These are phyloP conservation scores for Formica aserva DNA, from an alignment of 2,888 invertebrate species.

Conservation along the genomic window DNA sequence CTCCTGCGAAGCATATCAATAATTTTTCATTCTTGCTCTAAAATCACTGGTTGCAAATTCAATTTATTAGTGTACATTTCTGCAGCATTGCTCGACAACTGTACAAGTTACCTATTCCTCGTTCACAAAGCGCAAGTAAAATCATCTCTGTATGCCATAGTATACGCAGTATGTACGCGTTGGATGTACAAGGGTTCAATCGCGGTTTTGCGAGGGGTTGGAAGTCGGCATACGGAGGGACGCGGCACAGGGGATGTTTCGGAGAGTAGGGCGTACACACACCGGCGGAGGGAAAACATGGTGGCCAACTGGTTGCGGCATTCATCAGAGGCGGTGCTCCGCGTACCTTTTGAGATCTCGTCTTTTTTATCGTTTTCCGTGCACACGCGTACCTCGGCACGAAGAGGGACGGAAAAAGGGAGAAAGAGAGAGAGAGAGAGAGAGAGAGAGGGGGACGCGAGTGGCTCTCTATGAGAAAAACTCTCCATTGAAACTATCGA, in stretches of 20 bases:
- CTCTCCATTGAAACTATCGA: constrained; percentile 84
- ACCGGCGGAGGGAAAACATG: constrained; percentile 75
- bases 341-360: constrained; percentile 74
- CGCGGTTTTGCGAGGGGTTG: constrained; percentile 75
- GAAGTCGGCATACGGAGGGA: constrained; percentile 69
- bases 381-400: constrained; percentile 62
- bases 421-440: constrained; percentile 59
- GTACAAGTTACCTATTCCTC: constrained; percentile 31
- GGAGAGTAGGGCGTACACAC: constrained; percentile 70
- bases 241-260: constrained; percentile 69
- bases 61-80: constrained; percentile 26
- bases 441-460: constrained; percentile 60
- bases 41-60: constrained; percentile 24
- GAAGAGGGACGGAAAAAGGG: constrained; percentile 32
- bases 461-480: constrained; percentile 80
- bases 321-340: constrained; percentile 83
- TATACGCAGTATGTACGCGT: constrained; percentile 34
- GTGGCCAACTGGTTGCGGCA: constrained; percentile 83
- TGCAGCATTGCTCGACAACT: constrained; percentile 31
- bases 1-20: not conserved
- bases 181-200: constrained; percentile 72
- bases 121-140: constrained; percentile 47
- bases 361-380: constrained; percentile 65
- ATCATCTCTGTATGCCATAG: constrained; percentile 40
- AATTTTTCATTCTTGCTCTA: constrained; percentile 19